Evolutionary conservation across 2,113 vertebrate species (phyloP), one percentile per base, ranked within the genome.

Genomic region (Blennius ocellaris): DNA sequence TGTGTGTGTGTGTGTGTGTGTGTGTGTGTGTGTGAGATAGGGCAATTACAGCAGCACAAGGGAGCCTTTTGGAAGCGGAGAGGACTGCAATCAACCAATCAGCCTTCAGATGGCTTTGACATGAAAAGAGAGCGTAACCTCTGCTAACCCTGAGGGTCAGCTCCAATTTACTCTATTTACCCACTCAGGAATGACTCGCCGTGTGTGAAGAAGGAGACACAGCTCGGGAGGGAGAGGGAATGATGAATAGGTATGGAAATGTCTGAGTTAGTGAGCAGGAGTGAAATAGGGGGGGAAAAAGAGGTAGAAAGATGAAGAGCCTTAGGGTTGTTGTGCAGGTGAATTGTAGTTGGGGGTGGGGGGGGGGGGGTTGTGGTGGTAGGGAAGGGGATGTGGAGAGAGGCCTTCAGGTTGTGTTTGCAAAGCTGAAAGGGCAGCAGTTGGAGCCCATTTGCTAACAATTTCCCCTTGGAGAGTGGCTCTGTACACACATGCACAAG

Each of bases 1-100:
- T 8, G 21, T 59, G 66, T 17, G 11, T 40, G 74, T 11, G 1
- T 15, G 59, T 48, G 39, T 68, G 47, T 60, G 60, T 68, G 37
- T 73, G 45, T 17, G 55, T 37, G 56, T 8, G 64, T 48, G 63
- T 6, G 17, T 80, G 90, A 91, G 81, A 92, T 93, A 93, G 93
- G 93, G 92, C 94, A 96, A 97, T 97, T 97, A 96, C 90, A 79
- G 89, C 83, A 72, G 85, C 85, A 93, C 94, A 94, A 90, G 95
- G 93, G 94, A 88, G 94, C 94, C 95, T 94, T 95, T 96, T 94
- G 93, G 90, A 95, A 95, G 92, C 90, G 92, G 95, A 95, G 93
- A 94, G 92, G 93, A 90, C 94, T 87, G 94, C 95, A 95, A 94
- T 92, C 91, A 93, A 95, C 95, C 94, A 95, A 94, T 94, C 92